Evolutionary conservation across 2,797 vertebrate species (phyloP).

Genomic region (Epinephelus coioides): DNA sequence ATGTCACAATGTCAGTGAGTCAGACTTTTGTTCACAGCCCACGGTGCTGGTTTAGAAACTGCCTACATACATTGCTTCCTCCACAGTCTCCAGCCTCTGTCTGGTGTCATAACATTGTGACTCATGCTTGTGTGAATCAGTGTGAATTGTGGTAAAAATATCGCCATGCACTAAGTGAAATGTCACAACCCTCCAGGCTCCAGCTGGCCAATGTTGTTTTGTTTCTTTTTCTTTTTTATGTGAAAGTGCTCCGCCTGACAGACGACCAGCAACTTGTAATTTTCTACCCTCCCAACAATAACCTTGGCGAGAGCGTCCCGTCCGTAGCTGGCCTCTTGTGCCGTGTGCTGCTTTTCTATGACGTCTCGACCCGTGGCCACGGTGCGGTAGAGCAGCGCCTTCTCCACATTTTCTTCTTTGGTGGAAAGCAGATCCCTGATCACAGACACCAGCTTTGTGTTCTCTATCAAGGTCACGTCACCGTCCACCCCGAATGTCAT

Average conservation of each 20-base stretch:
- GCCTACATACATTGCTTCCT: slow-evolving; percentile 42
- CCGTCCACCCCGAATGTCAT: slow-evolving; percentile 93
- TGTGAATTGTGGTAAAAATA: slow-evolving; percentile 24
- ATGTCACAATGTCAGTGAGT: slow-evolving; percentile 56
- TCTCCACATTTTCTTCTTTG: slow-evolving; percentile 93
- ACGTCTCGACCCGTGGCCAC: slow-evolving; percentile 96
- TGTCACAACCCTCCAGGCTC: slow-evolving; percentile 11
- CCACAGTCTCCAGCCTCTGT: slow-evolving; percentile 36
- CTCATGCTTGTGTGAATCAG: slow-evolving; percentile 53
- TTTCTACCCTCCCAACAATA: neutral
- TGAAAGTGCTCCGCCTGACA: neutral
- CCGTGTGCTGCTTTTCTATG: slow-evolving; percentile 97
- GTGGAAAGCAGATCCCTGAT: slow-evolving; percentile 92
- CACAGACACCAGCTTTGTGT: slow-evolving; percentile 87
- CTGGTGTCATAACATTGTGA: slow-evolving; percentile 62
- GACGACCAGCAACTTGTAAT: neutral
- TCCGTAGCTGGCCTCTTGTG: slow-evolving; percentile 95
- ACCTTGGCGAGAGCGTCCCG: slow-evolving; percentile 98
- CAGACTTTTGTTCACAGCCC: slow-evolving; percentile 35
- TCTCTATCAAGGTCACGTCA: slow-evolving; percentile 93
- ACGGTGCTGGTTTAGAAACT: slow-evolving; percentile 19
- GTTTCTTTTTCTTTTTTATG: neutral
- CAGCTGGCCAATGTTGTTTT: neutral
- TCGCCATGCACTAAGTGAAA: slow-evolving; percentile 18
- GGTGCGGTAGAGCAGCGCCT: slow-evolving; percentile 95